Evolutionary conservation across 2,888 invertebrate species (phyloP), one percentile per base, ranked within the genome.

Genomic region (Dynastes hyllus): DNA sequence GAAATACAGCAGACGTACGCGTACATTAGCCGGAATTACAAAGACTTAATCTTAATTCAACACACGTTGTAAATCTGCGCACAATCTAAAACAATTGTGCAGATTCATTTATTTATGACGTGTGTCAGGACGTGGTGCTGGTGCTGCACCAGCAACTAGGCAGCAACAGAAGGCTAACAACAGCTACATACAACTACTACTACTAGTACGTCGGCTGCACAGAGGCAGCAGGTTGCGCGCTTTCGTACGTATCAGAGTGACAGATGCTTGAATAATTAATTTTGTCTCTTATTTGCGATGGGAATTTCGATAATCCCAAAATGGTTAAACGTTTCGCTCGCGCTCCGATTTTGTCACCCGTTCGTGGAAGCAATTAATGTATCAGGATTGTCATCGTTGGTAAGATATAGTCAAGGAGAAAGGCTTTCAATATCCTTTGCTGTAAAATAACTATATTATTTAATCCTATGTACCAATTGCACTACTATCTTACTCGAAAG

Each of bases 41-140:
- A 76, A 79, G 73, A 69, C 51, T 50, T 76, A 67, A 76, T 66
- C 76, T 73, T 73, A 69, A 79, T 79, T 76, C 79, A 50, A 53
- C 76, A 55, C 79, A 79, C 79, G 79, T 76, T 65, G 67, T 76
- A 76, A 79, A 79, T 79, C 79, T 76, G 76, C 63, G 79, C 76
- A 79, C 76, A 61, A 79, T 79, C 79, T 79, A 79, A 79, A 79
- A 79, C 79, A 79, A 79, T 79, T 79, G 79, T 76, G 76, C 76
- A 67, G 73, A 76, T 79, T 73, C 79, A 76, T 67, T 76, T 76
- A 76, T 76, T 76, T 76, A 76, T 65, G 76, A 76, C 76, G 66
- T 76, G 66, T 55, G 66, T 76, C 66, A 67, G 66, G 40, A 69
- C 61, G 67, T 61, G 71, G 55, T 40, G 58, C 55, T 55, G 55